phyloP scores from a whole-genome alignment of 2,113 vertebrate genomes.

The Pangasianodon hypophthalmus region DNA sequence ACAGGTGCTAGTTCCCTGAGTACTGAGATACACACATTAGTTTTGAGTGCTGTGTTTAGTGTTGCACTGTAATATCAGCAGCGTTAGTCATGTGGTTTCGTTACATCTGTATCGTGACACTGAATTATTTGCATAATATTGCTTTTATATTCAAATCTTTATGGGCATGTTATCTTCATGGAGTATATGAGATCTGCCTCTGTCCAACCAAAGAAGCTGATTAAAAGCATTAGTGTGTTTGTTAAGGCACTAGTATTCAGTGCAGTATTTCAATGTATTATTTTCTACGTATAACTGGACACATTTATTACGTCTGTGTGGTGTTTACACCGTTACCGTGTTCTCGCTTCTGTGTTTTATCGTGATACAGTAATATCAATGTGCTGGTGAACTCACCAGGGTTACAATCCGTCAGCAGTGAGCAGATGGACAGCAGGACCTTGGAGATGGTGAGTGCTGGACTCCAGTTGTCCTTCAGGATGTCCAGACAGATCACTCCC shows the following conservation, averaged over 20 bases:
- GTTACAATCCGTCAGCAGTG: conserved; percentile 91
- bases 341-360: neutral
- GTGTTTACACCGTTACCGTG: neutral
- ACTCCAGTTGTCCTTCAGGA: conserved; percentile 93
- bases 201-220: neutral
- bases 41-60: neutral
- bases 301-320: neutral
- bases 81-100: neutral
- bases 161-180: neutral
- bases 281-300: neutral
- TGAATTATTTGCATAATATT: neutral
- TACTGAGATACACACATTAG: neutral
- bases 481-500: conserved; percentile 93
- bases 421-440: conserved; percentile 92
- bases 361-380: neutral
- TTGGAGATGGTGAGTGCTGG: conserved; percentile 93
- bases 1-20: neutral
- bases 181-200: neutral
- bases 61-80: neutral
- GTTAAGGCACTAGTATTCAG: neutral
- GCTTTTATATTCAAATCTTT: neutral
- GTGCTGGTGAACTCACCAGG: conserved; percentile 76
- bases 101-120: neutral
- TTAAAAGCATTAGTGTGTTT: neutral
- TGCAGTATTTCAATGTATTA: neutral